Conservation (phyloP, 2,113 vertebrate species). For the Scartelaos histophorus region DNA sequence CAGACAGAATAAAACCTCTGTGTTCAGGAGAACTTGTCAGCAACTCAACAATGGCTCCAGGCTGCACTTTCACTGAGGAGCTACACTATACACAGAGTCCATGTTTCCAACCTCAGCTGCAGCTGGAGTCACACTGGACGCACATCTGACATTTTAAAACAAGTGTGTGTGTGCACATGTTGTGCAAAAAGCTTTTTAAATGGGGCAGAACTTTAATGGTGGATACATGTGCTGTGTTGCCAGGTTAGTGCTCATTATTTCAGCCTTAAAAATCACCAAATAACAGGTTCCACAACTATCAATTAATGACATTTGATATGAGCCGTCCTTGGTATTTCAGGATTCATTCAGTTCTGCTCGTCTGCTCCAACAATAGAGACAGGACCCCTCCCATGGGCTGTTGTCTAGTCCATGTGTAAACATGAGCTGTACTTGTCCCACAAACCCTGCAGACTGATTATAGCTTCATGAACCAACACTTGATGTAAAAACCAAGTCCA, state of each 20-base stretch:
- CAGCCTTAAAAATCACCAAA: not conserved
- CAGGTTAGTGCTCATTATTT: not conserved
- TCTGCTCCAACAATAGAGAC: not conserved
- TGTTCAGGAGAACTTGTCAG: conserved; percentile 6
- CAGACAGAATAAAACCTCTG: conserved; percentile 1
- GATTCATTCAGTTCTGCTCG: not conserved
- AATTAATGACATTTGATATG: not conserved
- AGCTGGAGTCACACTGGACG: not conserved
- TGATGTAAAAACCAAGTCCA: not conserved
- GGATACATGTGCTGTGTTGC: not conserved
- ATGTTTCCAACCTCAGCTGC: not conserved
- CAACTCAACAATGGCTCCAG: conserved; percentile 4
- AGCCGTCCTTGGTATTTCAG: not conserved
- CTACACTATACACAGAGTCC: not conserved
- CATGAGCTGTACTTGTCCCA: not conserved
- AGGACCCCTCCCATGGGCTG: not conserved
- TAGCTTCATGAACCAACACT: not conserved
- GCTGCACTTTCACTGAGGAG: conserved; percentile 3
- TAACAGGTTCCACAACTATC: not conserved
- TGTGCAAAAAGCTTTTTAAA: not conserved
- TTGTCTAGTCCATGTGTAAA: conserved; percentile 2
- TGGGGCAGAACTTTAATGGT: not conserved
- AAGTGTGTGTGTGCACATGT: not conserved
- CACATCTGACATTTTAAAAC: not conserved
- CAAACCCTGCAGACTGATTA: not conserved